Base-by-base conservation (phyloP, 1,140 invertebrate species). In the Batillaria attramentaria region DNA sequence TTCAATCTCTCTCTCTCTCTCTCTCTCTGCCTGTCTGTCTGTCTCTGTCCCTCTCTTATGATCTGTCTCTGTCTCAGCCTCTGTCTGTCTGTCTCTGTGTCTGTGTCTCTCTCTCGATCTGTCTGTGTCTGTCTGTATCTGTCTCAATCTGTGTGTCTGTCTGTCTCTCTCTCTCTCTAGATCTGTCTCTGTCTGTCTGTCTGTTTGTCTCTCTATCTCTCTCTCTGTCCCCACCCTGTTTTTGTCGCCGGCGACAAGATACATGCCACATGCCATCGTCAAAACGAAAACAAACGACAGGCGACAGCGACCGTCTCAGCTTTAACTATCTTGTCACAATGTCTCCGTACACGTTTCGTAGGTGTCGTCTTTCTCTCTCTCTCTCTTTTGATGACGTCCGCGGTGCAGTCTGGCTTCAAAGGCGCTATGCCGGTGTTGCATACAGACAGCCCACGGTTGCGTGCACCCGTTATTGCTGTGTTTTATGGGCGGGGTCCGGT, bases 111-210 rank as follows among this genome's bases (percentile, higher is more conserved):
- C 24, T 6, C 24, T 62, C 57, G 13, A 8, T 3, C 1, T 62
- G 57, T 62, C n/a, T 10, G 0, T n/a, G n/a, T 62, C 33, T 62
- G n/a, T 60, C 24, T 24, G 24, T 60, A 31, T 60, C 24, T 60
- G 57, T 60, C 24, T 60, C 24, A n/a, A 31, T 60, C 24, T 60
- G 57, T 60, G 57, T 60, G 57, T 60, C 24, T 60, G 57, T 60
- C 24, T 60, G 57, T 20, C 20, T 60, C 20, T 20, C 20, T 60
- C 20, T 20, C 20, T 60, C 20, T 20, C 20, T 60, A 28, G 5
- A 28, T 60, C 20, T 20, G 54, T 60, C 20, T 20, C 20, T 60
- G 54, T 20, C 20, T 60, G 54, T 20, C 5, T 60, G 54, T 20
- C 5, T 60, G 5, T 60, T 3, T 60, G 54, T 60, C 54, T 60